A percentile compares a stretch with the other conserved stretches of the same genome.
phyloP scores from a whole-genome alignment of 2,888 invertebrate species.

The Apamea crenata region DNA sequence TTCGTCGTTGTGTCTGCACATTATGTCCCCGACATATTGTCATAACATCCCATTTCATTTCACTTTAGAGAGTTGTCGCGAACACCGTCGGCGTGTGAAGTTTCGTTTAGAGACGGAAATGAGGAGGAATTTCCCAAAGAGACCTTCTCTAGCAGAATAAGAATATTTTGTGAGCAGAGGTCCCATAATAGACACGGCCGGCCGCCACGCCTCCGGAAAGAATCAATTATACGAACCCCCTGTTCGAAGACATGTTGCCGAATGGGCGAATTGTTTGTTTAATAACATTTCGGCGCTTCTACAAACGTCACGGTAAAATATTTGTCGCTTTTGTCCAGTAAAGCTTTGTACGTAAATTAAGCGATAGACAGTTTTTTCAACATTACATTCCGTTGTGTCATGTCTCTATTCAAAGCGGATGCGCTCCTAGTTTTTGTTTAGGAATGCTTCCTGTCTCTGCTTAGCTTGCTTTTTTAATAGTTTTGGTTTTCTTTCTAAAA shows the following conservation, averaged over 20 bases:
- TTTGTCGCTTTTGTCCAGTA: constrained; percentile 82
- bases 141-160: constrained; percentile 80
- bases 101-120: constrained; percentile 88
- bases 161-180: constrained; percentile 84
- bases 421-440: constrained; percentile 83
- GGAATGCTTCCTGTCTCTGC: constrained; percentile 82
- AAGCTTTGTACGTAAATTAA: constrained; percentile 84
- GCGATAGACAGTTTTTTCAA: constrained; percentile 81
- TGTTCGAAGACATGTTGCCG: constrained; percentile 84
- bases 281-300: constrained; percentile 87
- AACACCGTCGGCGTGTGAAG: constrained; percentile 83
- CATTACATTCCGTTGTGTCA: constrained; percentile 79
- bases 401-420: constrained; percentile 85
- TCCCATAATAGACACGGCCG: constrained; percentile 80
- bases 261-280: constrained; percentile 90
- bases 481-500: constrained; percentile 77
- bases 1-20: constrained; percentile 75
- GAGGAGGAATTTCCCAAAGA: constrained; percentile 86
- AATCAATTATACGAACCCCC: constrained; percentile 88
- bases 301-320: constrained; percentile 87
- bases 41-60: constrained; percentile 88
- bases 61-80: constrained; percentile 83
- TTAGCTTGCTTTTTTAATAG: constrained; percentile 80
- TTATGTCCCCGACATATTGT: constrained; percentile 84
- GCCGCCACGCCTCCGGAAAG: constrained; percentile 88